Conservation (phyloP, 2,888 invertebrate species). For the Drosophila macrothrix region DNA sequence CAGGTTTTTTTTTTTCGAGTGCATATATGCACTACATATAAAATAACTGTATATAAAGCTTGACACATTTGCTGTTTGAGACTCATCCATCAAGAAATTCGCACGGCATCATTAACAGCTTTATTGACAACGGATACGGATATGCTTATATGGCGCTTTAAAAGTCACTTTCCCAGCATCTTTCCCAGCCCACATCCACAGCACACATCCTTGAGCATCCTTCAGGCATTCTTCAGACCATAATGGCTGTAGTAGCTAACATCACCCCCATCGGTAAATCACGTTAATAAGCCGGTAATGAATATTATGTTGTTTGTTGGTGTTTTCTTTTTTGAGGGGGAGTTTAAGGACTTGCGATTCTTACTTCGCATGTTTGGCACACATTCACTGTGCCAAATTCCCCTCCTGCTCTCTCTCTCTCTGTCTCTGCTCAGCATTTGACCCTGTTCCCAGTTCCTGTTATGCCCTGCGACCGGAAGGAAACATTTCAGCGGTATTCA, state of each 20-base stretch:
- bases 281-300: conserved; percentile 79
- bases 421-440: background rate
- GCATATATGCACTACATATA: background rate
- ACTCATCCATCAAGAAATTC: conserved; percentile 70
- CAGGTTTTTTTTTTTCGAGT: background rate
- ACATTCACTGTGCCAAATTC: conserved; percentile 59
- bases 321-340: conserved; percentile 3
- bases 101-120: conserved; percentile 66
- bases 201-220: conserved; percentile 49
- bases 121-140: conserved; percentile 79
- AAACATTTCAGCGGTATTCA: conserved; percentile 54
- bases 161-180: conserved; percentile 78
- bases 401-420: background rate
- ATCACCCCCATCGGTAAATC: conserved; percentile 77
- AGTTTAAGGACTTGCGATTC: background rate
- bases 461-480: conserved; percentile 61
- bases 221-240: conserved; percentile 40
- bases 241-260: background rate
- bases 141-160: conserved; percentile 71
- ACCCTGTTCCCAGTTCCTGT: conserved; percentile 32
- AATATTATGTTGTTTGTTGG: conserved; percentile 55
- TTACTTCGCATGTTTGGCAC: conserved; percentile 75
- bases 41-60: background rate
- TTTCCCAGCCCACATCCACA: conserved; percentile 62
- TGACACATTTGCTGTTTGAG: conserved; percentile 23